These are phyloP conservation scores for Xenus cinereus DNA, from an alignment of 2,113 vertebrate genomes.

Conservation along the genomic window DNA sequence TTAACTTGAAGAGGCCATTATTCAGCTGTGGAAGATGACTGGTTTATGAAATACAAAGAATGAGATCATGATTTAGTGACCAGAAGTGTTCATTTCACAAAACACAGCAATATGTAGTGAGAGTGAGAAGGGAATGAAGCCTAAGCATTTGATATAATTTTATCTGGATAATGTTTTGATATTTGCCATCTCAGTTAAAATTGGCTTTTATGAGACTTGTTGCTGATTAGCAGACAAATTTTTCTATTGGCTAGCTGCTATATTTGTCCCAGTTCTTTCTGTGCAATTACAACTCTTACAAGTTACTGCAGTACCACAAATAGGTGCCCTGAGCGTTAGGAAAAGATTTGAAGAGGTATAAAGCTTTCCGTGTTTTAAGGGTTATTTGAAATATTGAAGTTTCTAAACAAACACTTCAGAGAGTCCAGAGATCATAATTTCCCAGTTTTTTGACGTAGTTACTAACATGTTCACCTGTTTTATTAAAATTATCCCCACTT, in stretches of 20 bases:
- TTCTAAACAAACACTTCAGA: background rate
- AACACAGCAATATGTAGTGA: background rate
- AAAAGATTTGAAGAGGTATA: background rate
- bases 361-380: background rate
- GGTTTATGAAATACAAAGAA: constrained; percentile 62
- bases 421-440: background rate
- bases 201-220: background rate
- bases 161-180: background rate
- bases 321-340: background rate
- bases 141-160: background rate
- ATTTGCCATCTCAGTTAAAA: background rate
- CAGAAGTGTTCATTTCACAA: constrained; percentile 31
- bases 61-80: constrained; percentile 67
- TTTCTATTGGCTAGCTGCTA: background rate
- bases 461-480: background rate
- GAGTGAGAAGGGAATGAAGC: background rate
- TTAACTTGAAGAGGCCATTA: constrained; percentile 63
- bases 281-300: background rate
- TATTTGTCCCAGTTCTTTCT: background rate
- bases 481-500: background rate
- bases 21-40: constrained; percentile 51
- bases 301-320: background rate
- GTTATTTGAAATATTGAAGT: background rate
- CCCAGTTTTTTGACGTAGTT: background rate
- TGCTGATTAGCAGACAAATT: background rate